Percentiles rank a stretch among this genome's conserved stretches.
phyloP scores from a whole-genome alignment of 1,140 invertebrate genomes.

The Globodera rostochiensis region DNA sequence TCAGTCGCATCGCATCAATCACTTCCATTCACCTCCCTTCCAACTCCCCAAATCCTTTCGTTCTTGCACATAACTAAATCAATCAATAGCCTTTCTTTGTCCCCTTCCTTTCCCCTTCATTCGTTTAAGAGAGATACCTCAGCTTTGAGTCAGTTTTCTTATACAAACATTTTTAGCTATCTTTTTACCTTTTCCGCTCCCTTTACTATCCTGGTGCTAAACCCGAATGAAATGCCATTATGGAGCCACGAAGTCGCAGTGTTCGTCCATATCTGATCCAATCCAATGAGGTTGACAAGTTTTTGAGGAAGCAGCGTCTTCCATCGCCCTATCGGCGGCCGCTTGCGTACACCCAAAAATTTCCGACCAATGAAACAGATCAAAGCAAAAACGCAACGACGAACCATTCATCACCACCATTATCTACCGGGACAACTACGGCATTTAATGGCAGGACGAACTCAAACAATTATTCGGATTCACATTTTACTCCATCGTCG shows the following conservation, averaged over 20 bases:
- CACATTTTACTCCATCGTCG: not conserved
- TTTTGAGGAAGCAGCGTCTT: slow-evolving; percentile 10
- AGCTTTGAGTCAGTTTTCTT: not conserved
- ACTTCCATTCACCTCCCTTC: not conserved
- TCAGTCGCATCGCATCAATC: not conserved
- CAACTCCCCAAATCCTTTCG: too few species aligned
- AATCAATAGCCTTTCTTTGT: not conserved
- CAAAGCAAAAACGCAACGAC: not conserved
- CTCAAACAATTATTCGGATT: not conserved
- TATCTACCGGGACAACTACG: not conserved
- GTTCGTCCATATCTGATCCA: not conserved
- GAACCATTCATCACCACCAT: not conserved
- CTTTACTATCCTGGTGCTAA: not conserved
- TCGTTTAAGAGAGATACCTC: not conserved
- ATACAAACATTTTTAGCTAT: not conserved
- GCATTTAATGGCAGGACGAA: not conserved
- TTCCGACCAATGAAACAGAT: not conserved
- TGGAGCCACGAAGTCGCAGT: slow-evolving; percentile 1
- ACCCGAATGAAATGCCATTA: not conserved
- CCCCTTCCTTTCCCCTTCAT: not conserved
- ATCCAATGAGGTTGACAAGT: slow-evolving; percentile 8
- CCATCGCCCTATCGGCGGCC: slow-evolving; percentile 5
- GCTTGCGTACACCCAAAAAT: not conserved
- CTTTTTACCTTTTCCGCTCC: not conserved
- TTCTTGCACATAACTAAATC: too few species aligned